Base-by-base conservation (phyloP, 92 coral and sea anemone species). In the Zoanthus solanderi region DNA sequence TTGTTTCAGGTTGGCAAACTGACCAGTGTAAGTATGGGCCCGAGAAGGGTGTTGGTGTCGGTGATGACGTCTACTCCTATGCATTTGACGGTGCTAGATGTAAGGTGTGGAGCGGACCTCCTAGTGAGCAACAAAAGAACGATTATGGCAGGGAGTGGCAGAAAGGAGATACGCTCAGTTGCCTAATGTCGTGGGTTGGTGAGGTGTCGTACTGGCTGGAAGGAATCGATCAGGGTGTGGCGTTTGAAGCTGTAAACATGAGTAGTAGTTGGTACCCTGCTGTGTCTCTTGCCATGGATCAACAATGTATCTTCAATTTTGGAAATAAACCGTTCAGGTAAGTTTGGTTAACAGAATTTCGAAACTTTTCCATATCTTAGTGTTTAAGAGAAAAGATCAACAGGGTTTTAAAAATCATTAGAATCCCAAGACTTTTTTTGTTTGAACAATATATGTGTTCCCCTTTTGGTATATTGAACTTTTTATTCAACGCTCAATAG, bases 81-180 rank as follows among this genome's bases (percentile, higher is more conserved):
- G 99, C 99, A 6, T 97, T 95, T 60, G 99, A 97, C 61, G 99
- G 99, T 34, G 99, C 99, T 3, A 92, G 99, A 67, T 91, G 98
- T 67, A 97, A 97, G 75, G 93, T 95, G 67, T 97, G 99, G 99
- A 95, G 90, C 46, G 98, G 99, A 15, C 98, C 99, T 0, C 97
- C 95, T 2, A 86, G 93, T 53, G 96, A 94, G 65, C 97, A 94
- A 57, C 88, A 88, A 29, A 91, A 91, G 93, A 97, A 97, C 76
- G 99, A 97, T 79, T 97, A 97, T 68, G 99, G 99, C 2, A 87
- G 78, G 54, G 98, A 94, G 78, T 97, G 99, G 99, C 88, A 90
- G 46, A 89, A 79, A 5, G 96, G 95, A 31, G 99, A 97, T 68
- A 93, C 93, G 13, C 85, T 97, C 73, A 97, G 99, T 86, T 97